Base-by-base conservation (phyloP, 2,888 invertebrate species). In the Patella pellucida region DNA sequence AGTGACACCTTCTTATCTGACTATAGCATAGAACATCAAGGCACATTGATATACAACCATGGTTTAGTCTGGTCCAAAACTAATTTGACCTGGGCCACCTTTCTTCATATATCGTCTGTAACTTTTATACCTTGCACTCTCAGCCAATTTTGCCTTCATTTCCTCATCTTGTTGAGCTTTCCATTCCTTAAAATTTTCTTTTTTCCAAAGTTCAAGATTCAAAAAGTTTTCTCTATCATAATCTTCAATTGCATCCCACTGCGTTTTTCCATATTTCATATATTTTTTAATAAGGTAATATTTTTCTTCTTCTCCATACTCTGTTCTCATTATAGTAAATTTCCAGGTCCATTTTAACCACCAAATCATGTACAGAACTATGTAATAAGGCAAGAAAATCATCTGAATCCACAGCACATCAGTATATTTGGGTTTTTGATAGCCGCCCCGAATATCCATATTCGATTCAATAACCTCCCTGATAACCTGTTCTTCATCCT, bases 361-460 rank as follows among this genome's bases (percentile, higher is more conserved):
- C 96, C 96, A 97, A 82, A 92, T 92, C 75, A 95, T 90, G 88
- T 95, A 96, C 83, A 92, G 92, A 2, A 92, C 89, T n/a, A 95
- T 85, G 76, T 89, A 86, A 86, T 95, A 95, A 0, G 97, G 97
- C 31, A 94, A 92, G 31, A 96, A 93, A 52, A 96, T 91, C 27
- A 97, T 88, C 91, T 97, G 96, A 72, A 97, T 92, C 95, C 96
- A 96, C 11, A 97, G 91, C 12, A 97, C 93, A 90, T 97, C 87
- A 73, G 94, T 94, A 68, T 82, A 80, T 12, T 81, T 84, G 0
- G 97, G 97, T 88, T 96, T 96, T 0, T 96, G 95, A 91, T 97
- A 97, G 0, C 96, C 96, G 23, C 97, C 97, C 89, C 96, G 94
- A 70, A 97, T 97, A 87, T 97, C 97, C 95, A 97, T 96, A 88